Percentiles rank a stretch among this genome's conserved stretches.
Evolutionary conservation across 2,888 invertebrate genomes (phyloP).

Genomic region (Eudemis profundana): DNA sequence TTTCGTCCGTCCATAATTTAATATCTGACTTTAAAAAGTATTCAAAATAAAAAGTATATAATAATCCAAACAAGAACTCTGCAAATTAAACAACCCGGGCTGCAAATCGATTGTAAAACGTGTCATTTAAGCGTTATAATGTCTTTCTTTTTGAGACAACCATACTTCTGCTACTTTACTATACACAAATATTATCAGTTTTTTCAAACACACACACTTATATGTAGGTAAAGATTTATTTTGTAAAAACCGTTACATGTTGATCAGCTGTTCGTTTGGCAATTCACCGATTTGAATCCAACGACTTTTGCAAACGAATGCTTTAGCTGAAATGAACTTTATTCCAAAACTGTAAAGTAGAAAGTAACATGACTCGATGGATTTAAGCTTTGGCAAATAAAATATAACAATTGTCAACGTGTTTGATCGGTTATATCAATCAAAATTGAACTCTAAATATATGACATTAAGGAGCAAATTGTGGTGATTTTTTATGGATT

Average conservation of each 20-base stretch:
- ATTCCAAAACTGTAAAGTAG: constrained; percentile 35
- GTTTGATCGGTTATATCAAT: constrained; percentile 44
- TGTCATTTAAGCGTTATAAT: too few relatives aligned
- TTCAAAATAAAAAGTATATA: too few relatives aligned
- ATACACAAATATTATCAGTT: too few relatives aligned
- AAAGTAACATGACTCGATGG: constrained; percentile 27
- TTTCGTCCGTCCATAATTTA: not conserved
- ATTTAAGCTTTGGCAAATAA: constrained; percentile 6
- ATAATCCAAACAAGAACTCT: too few relatives aligned
- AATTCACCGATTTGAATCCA: constrained; percentile 61
- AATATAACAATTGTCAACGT: constrained; percentile 28
- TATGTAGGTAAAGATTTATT: not conserved
- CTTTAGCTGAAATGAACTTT: constrained; percentile 52
- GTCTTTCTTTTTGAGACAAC: too few relatives aligned
- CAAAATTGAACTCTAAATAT: constrained; percentile 46
- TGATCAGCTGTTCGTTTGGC: constrained; percentile 72
- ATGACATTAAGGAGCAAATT: constrained; percentile 46
- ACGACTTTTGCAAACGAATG: constrained; percentile 57
- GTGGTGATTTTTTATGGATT: not conserved
- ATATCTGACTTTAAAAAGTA: too few relatives aligned
- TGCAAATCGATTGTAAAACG: too few relatives aligned
- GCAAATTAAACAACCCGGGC: too few relatives aligned
- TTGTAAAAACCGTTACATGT: constrained; percentile 70
- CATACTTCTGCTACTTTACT: too few relatives aligned
- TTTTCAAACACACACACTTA: too few relatives aligned